Conservation (phyloP, 2,888 invertebrate species). For the Drosophila flavopinicola region DNA sequence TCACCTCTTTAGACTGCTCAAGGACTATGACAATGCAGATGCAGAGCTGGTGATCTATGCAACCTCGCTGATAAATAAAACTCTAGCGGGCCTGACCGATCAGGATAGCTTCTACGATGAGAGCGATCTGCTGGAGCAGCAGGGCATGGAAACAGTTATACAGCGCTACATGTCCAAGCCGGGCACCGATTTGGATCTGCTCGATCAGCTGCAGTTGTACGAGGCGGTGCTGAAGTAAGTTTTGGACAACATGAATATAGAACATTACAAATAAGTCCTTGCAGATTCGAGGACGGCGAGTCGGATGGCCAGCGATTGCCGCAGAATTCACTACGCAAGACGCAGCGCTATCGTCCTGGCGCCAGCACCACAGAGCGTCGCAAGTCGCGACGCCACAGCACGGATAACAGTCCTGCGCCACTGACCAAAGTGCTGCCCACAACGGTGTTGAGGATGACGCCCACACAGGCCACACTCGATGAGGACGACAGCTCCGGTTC, state of each 20-base stretch:
- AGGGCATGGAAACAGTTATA: conserved; percentile 94
- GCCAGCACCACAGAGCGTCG: conserved; percentile 88
- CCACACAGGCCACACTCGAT: conserved; percentile 81
- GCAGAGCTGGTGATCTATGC: conserved; percentile 98
- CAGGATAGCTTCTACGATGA: conserved; percentile 99
- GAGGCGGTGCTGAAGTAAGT: conserved; percentile 95
- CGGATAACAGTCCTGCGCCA: conserved; percentile 87
- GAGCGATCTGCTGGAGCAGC: conserved; percentile 97
- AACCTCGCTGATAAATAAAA: conserved; percentile 97
- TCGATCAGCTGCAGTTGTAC: conserved; percentile 97
- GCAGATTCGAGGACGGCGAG: conserved; percentile 86
- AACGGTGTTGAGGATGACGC: conserved; percentile 77
- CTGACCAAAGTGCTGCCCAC: conserved; percentile 79
- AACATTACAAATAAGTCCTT: conserved; percentile 69
- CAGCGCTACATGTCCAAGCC: conserved; percentile 95
- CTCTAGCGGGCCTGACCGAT: conserved; percentile 95
- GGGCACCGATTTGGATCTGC: conserved; percentile 95
- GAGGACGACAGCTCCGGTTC: conserved; percentile 86
- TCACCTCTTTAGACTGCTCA: conserved; percentile 87
- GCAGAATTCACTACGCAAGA: conserved; percentile 89
- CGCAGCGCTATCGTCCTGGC: conserved; percentile 88
- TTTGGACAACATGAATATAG: conserved; percentile 74
- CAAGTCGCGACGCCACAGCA: conserved; percentile 91
- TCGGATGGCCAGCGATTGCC: conserved; percentile 86
- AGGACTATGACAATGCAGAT: conserved; percentile 98